These are phyloP conservation scores for Marmota flaviventris DNA, from an alignment of 2,113 vertebrate genomes.

Conservation along the genomic window DNA sequence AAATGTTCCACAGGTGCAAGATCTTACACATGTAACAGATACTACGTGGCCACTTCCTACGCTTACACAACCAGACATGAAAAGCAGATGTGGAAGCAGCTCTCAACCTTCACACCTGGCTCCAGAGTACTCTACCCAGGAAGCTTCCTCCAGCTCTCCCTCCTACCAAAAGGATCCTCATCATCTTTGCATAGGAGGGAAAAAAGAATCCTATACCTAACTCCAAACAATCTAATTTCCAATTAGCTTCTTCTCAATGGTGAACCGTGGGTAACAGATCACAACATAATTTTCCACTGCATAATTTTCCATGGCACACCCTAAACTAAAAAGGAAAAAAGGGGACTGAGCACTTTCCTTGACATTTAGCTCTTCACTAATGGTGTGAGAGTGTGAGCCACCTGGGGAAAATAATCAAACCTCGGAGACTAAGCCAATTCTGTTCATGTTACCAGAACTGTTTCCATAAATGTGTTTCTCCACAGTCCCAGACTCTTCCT, in stretches of 20 bases:
- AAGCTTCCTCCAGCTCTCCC: neutral
- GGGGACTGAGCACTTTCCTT: neutral
- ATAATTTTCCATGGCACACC: conserved; percentile 34
- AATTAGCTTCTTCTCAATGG: neutral
- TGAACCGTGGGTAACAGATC: neutral
- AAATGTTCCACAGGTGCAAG: neutral
- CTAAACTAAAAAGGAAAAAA: conserved; percentile 62
- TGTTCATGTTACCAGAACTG: neutral
- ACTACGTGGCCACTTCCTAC: neutral
- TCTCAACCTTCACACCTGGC: neutral
- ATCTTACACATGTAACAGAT: neutral
- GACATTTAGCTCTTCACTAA: conserved; percentile 39
- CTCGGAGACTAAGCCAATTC: neutral
- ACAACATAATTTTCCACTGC: neutral
- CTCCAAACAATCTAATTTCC: conserved; percentile 18
- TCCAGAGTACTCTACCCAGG: neutral
- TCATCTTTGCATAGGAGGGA: neutral
- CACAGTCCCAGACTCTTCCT: conserved; percentile 5
- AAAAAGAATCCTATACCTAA: neutral
- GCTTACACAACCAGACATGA: neutral
- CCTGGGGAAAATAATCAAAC: conserved; percentile 43
- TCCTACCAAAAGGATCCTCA: neutral
- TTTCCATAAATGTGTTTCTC: conserved; percentile 41
- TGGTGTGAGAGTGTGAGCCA: neutral
- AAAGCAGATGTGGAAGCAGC: neutral